Percentiles rank a stretch among this genome's conserved stretches.
Conservation (phyloP, 2,888 invertebrate species). For the Ormyrus nitidulus region DNA sequence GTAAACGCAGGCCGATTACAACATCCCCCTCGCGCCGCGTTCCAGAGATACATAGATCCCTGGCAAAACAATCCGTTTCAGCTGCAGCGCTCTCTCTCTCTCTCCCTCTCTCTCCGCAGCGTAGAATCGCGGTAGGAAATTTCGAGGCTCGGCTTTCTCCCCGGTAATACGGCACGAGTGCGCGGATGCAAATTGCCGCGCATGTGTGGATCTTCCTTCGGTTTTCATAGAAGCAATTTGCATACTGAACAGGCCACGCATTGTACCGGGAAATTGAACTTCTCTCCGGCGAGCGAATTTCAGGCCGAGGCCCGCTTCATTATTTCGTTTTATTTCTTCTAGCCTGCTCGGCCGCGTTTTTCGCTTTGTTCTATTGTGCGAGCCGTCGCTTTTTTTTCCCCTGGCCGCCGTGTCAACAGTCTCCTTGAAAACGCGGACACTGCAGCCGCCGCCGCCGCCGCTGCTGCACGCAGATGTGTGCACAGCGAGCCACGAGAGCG, state of each 20-base stretch:
- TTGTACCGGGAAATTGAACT: slow-evolving; percentile 66
- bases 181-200: slow-evolving; percentile 38
- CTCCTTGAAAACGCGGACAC: too few relatives aligned
- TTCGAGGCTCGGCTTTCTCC: background rate
- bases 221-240: slow-evolving; percentile 67
- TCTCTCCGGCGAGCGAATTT: slow-evolving; percentile 48
- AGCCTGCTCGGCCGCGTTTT: background rate
- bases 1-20: slow-evolving; percentile 28
- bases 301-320: slow-evolving; percentile 58
- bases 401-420: too few relatives aligned
- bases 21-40: slow-evolving; percentile 2
- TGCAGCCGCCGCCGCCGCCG: background rate
- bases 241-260: slow-evolving; percentile 63
- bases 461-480: background rate
- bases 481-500: background rate
- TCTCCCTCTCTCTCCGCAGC: too few relatives aligned
- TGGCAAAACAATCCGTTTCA: slow-evolving; percentile 45
- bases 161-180: background rate
- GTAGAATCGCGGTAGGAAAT: background rate
- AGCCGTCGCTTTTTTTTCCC: too few relatives aligned
- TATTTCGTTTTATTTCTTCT: slow-evolving; percentile 52
- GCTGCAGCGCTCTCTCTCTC: background rate
- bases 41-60: background rate
- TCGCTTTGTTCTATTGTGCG: background rate
- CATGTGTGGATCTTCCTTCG: slow-evolving; percentile 54